Evolutionary conservation across 2,888 invertebrate genomes (phyloP).

Genomic region (Tenthredo scrophulariae): DNA sequence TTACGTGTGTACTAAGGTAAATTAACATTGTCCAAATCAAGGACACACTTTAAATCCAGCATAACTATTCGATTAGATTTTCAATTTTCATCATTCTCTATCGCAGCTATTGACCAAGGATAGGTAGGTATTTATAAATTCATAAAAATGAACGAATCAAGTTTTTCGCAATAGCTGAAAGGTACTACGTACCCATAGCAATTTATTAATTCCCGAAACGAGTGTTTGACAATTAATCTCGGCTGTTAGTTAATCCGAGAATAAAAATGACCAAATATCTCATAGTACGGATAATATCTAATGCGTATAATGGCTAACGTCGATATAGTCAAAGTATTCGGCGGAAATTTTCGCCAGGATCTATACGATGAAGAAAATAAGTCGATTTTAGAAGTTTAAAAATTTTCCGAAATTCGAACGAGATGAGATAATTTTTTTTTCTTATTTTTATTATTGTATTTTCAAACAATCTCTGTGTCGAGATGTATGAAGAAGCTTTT

Average conservation of each 20-base stretch:
- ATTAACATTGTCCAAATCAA: not conserved
- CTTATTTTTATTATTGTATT: not conserved
- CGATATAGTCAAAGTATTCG: not conserved
- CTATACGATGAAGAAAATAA: not conserved
- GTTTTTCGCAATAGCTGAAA: not conserved
- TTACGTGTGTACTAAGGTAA: not conserved
- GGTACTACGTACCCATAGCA: not conserved
- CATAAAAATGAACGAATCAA: not conserved
- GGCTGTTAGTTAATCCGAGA: not conserved
- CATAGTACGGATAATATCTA: not conserved
- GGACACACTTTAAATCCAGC: not conserved
- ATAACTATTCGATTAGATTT: slow-evolving; percentile 3
- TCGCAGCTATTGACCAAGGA: not conserved
- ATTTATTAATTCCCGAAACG: not conserved
- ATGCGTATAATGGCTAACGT: not conserved
- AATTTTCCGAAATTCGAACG: not conserved
- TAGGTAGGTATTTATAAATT: not conserved
- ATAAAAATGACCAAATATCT: slow-evolving; percentile 6
- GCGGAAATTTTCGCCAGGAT: not conserved
- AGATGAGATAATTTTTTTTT: not conserved
- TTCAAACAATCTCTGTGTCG: not conserved
- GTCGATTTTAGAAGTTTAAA: not conserved
- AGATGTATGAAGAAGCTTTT: not conserved
- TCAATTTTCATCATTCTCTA: not conserved
- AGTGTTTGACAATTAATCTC: not conserved